These are phyloP conservation scores for Rhopalosiphum padi DNA, from an alignment of 1,140 invertebrate species.

Conservation along the genomic window DNA sequence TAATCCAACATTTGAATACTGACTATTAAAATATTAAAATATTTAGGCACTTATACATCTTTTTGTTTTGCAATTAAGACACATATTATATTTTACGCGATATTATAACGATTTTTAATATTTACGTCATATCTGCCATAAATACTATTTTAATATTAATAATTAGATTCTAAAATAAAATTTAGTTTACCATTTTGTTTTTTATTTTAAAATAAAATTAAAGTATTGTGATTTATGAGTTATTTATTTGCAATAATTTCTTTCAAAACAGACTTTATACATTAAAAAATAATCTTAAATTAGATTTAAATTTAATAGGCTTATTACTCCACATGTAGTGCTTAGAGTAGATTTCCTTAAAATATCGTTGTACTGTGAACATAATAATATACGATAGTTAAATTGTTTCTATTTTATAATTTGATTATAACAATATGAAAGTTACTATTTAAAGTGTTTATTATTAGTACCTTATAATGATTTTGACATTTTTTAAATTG, in stretches of 20 bases:
- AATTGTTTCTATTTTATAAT: neutral
- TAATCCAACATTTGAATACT: neutral
- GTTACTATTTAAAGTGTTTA: neutral
- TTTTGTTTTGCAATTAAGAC: neutral
- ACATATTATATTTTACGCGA: neutral
- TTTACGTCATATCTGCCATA: too few species aligned
- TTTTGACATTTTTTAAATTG: too few species aligned
- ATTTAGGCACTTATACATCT: neutral
- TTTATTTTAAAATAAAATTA: neutral
- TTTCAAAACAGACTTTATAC: neutral
- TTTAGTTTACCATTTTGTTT: too few species aligned
- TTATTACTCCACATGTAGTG: neutral
- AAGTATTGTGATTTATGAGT: neutral
- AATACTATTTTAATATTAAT: too few species aligned
- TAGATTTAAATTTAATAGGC: neutral
- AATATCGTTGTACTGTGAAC: neutral
- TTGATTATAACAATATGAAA: neutral
- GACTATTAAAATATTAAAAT: neutral
- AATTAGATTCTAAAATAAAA: too few species aligned
- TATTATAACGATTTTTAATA: too few species aligned
- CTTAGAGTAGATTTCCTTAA: neutral
- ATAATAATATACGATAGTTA: neutral
- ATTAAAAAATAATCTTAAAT: neutral
- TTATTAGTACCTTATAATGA: too few species aligned
- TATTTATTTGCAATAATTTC: neutral